phyloP scores from a whole-genome alignment of 2,113 vertebrate genomes.

The Vireo altiloquus region DNA sequence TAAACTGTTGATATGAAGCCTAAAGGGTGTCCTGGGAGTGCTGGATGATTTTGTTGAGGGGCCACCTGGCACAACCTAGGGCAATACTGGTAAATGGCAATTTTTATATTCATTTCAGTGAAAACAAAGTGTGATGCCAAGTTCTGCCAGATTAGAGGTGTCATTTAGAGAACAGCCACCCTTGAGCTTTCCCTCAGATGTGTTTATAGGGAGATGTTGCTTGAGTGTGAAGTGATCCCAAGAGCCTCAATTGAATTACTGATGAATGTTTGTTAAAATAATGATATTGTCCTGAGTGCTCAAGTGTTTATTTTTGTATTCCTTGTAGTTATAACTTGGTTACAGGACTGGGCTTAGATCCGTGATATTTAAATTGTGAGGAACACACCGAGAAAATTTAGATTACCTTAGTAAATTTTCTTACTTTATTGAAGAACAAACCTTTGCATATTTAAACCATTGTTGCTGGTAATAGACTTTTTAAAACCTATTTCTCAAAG shows the following conservation, averaged over 20 bases:
- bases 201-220: background rate
- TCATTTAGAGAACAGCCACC: background rate
- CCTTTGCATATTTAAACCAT: background rate
- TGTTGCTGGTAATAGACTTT: background rate
- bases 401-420: background rate
- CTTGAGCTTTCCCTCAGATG: background rate
- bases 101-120: background rate
- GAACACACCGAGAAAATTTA: background rate
- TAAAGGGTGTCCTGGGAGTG: background rate
- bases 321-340: background rate
- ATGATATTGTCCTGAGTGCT: background rate
- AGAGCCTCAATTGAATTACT: background rate
- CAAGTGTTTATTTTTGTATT: background rate
- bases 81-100: background rate
- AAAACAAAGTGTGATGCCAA: background rate
- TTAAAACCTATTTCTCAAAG: background rate
- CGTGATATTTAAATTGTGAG: background rate
- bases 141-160: background rate
- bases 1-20: background rate
- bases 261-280: background rate
- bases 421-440: background rate
- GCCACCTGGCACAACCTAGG: background rate
- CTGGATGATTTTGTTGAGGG: background rate
- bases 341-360: background rate
- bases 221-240: background rate